phyloP scores from a whole-genome alignment of 2,113 vertebrate genomes.

The Anolis sagrei region DNA sequence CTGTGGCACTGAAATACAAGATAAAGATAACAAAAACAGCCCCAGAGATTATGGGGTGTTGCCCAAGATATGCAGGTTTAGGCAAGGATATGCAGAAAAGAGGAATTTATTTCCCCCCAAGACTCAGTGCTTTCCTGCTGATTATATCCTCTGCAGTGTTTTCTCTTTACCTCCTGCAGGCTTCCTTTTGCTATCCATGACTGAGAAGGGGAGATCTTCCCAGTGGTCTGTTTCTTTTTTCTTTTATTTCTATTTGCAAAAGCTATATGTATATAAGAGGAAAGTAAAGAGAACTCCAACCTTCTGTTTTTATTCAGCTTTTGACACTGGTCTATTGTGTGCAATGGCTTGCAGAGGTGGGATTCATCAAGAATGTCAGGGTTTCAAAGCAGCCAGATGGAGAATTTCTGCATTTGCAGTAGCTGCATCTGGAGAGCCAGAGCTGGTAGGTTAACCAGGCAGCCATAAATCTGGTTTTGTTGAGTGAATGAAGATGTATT shows the following conservation, averaged over 20 bases:
- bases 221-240: constrained; percentile 59
- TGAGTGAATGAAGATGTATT: constrained; percentile 56
- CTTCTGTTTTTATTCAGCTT: not conserved
- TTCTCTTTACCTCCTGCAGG: constrained; percentile 41
- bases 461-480: constrained; percentile 49
- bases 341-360: not conserved
- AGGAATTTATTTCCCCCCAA: constrained; percentile 22
- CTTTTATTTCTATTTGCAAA: constrained; percentile 59
- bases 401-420: constrained; percentile 51
- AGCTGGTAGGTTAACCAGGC: constrained; percentile 52
- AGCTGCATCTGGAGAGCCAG: constrained; percentile 49
- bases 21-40: constrained; percentile 47
- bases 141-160: constrained; percentile 30
- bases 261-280: constrained; percentile 31
- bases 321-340: constrained; percentile 9
- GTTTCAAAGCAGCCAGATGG: constrained; percentile 37
- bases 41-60: constrained; percentile 32
- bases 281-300: constrained; percentile 22
- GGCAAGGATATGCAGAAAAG: not conserved
- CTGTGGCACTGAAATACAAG: constrained; percentile 31
- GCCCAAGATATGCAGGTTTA: constrained; percentile 32
- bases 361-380: constrained; percentile 18
- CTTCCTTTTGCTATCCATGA: constrained; percentile 35
- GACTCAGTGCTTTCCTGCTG: constrained; percentile 34
- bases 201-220: constrained; percentile 54